These are phyloP conservation scores for Eudemis profundana DNA, from an alignment of 2,888 invertebrate genomes.

Conservation along the genomic window DNA sequence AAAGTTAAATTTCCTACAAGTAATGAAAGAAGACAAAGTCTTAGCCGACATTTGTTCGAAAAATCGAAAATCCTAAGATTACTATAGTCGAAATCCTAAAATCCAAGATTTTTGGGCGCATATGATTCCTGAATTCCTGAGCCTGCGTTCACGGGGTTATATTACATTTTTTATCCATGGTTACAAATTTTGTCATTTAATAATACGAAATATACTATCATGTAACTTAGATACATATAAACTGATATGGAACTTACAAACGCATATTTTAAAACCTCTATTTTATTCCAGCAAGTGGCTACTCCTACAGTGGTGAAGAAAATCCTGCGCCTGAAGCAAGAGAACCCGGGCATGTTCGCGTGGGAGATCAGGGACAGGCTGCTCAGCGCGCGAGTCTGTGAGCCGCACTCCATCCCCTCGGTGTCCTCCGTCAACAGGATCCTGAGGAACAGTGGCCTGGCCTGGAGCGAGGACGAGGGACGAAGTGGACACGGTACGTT, in stretches of 20 bases:
- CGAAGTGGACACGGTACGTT: conserved; percentile 69
- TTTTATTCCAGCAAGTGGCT: conserved; percentile 93
- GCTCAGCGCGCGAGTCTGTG: conserved; percentile 95
- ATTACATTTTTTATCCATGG: no score
- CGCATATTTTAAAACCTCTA: background rate
- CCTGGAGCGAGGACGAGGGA: conserved; percentile 89
- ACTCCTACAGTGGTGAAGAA: conserved; percentile 98
- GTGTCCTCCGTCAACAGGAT: conserved; percentile 98
- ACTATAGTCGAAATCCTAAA: no score
- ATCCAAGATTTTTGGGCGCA: no score
- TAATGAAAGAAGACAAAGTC: no score
- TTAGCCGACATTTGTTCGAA: no score
- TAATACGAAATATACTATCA: no score
- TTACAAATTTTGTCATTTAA: no score
- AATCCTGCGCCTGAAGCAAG: conserved; percentile 96
- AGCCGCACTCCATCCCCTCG: conserved; percentile 95
- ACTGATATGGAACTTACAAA: background rate
- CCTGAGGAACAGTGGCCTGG: conserved; percentile 92
- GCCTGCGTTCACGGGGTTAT: no score
- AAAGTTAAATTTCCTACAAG: no score
- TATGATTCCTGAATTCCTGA: no score
- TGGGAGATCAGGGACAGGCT: conserved; percentile 98
- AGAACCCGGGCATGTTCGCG: conserved; percentile 98
- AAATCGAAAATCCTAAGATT: no score
- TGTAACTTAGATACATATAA: no score